Base-by-base conservation (phyloP, 2,797 vertebrate species). In the Eupleurogrammus muticus region DNA sequence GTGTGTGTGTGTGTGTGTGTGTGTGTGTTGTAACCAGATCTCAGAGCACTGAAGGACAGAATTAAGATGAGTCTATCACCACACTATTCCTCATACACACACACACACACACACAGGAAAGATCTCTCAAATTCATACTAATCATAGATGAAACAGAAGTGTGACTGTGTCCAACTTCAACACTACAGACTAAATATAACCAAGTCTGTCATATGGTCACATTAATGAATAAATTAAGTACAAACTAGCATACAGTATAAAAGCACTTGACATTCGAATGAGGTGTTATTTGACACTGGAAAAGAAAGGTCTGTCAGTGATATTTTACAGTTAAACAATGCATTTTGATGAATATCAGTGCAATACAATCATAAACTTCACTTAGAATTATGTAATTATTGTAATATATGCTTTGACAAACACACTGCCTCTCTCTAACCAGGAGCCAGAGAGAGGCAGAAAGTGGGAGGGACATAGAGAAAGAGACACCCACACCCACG, bases 11-110 rank as follows among this genome's bases (percentile, higher is more conserved):
- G 28, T 28, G 28, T 28, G 28, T 28, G 48, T 19, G 24, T 38
- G 62, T 9, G 9, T 64, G 59, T 57, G 54, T 53, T 74, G 85
- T 83, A 90, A 88, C 83, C 61, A 75, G 87, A 89, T 68, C 84
- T 72, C 59, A 73, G 74, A 83, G 81, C 82, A 80, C 79, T 80
- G 71, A 76, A 62, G 81, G 74, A 75, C 84, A 83, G 74, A 79
- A 82, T 84, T 83, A 86, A 87, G 84, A 87, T 1, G 36, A 79
- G 72, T 76, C 76, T 87, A 78, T 90, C 87, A 79, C 34, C 83
- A 82, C 53, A 14, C 23, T 20, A 50, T 87, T 59, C 20, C 78
- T 85, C 58, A 59, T 68, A 34, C 46, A 23, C 53, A 81, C 59
- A 58, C 42, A 44, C 44, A 61, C 46, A 35, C 23, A 44, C 58